Conservation (phyloP, 2,888 invertebrate genomes). For the Yponomeuta sedellus region DNA sequence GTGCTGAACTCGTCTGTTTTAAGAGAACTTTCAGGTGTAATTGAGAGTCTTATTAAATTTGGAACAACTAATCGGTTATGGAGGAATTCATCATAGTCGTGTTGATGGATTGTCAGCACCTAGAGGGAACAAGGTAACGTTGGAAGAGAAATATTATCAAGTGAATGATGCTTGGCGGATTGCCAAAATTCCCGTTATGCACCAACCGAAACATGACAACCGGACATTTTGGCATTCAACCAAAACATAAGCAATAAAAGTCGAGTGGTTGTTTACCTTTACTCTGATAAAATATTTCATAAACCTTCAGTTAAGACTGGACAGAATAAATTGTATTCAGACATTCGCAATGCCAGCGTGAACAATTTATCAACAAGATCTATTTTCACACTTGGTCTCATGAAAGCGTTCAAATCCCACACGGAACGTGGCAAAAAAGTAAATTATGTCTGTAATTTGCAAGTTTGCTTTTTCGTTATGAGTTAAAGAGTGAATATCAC, state of each 20-base stretch:
- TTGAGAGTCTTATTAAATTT: too few relatives aligned
- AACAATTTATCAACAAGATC: not conserved
- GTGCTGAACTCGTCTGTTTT: too few relatives aligned
- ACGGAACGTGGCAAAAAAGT: not conserved
- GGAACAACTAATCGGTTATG: too few relatives aligned
- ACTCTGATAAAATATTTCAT: not conserved
- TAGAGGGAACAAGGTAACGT: conserved; percentile 4
- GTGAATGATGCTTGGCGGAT: not conserved
- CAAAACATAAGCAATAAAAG: conserved; percentile 2
- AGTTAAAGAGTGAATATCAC: conserved; percentile 9
- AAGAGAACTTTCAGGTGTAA: too few relatives aligned
- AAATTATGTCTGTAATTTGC: conserved; percentile 8
- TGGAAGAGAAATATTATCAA: not conserved
- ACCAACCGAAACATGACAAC: not conserved
- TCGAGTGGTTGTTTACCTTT: not conserved
- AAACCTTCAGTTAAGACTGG: not conserved
- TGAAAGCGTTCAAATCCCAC: conserved; percentile 8
- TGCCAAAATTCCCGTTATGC: conserved; percentile 1
- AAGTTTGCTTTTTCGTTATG: conserved; percentile 3
- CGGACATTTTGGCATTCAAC: conserved; percentile 2
- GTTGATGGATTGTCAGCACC: conserved; percentile 18
- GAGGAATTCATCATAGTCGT: not conserved
- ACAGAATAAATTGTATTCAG: conserved; percentile 13
- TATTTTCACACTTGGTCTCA: conserved; percentile 14
- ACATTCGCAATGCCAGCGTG: not conserved